Evolutionary conservation across 2,888 invertebrate species (phyloP).

Genomic region (Alloscopus bannaensis): DNA sequence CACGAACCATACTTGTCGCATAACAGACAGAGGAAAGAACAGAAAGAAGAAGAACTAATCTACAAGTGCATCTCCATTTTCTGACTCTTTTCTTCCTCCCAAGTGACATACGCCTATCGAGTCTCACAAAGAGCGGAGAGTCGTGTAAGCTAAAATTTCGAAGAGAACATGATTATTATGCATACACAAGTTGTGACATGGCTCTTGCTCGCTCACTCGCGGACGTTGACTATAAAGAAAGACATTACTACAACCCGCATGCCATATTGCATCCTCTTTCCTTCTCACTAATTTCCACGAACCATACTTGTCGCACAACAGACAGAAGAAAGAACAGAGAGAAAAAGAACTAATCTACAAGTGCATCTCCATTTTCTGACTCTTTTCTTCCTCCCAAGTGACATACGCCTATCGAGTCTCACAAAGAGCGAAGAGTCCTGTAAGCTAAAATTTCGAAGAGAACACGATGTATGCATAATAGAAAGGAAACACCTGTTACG

Average conservation of each 20-base stretch:
- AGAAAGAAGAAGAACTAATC: conserved; percentile 31
- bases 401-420: conserved; percentile 26
- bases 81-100: conserved; percentile 11
- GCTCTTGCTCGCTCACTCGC: neutral
- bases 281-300: conserved; percentile 40
- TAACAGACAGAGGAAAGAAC: neutral
- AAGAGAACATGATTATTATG: conserved; percentile 25
- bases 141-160: conserved; percentile 14
- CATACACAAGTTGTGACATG: too few relatives aligned
- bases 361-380: conserved; percentile 30
- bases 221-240: conserved; percentile 3
- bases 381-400: conserved; percentile 28
- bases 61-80: conserved; percentile 36
- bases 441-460: conserved; percentile 20
- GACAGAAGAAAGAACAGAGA: conserved; percentile 8
- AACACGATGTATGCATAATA: conserved; percentile 18
- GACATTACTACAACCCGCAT: conserved; percentile 13
- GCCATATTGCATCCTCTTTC: conserved; percentile 30
- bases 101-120: conserved; percentile 37
- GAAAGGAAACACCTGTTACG: conserved; percentile 53
- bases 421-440: conserved; percentile 14
- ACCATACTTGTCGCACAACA: conserved; percentile 23
- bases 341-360: conserved; percentile 36
- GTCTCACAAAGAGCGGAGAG: conserved; percentile 3
- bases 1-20: conserved; percentile 38